Base-by-base conservation (phyloP, 2,888 invertebrate genomes). In the Trichogramma dendrolimi region DNA sequence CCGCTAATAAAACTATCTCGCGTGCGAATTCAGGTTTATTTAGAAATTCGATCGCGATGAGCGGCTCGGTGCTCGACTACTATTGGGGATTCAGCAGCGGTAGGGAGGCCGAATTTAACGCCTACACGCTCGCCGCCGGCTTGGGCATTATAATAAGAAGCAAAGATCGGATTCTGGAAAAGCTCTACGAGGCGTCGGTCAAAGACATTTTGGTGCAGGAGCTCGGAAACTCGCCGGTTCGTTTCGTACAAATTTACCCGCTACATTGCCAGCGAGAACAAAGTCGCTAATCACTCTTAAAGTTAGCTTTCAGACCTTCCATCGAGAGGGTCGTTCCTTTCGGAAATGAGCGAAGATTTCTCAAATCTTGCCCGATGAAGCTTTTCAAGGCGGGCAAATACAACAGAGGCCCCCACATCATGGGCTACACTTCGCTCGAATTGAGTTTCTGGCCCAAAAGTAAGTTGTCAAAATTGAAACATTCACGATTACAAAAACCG, bases 351-450 rank as follows among this genome's bases (percentile, higher is more conserved):
- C 80, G 80, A 61, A 78, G 80, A 6, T 84, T 85, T 69, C 68
- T 85, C 39, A 72, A 79, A 4, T 75, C 80, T 53, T 75, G 79
- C 8, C 77, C 83, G 0, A 75, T 81, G 47, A 72, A 80, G 55
- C 70, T 79, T 60, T 75, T 83, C 39, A 63, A 68, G 4, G 68
- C 72, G 43, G 84, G 84, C 44, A 73, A 82, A 47, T 83, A 82
- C 64, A 73, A 72, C 11, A 81, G 81, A 71, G 79, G 84, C 0
- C 84, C 84, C 0, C 80, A 79, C 38, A 80, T 85, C 67, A 70
- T 80, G 53, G 85, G 85, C 5, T 81, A 81, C 67, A 82, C 81
- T 7, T 55, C 66, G 1, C 27, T 27, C 27, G 27, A 27, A 27
- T 27, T 27, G 2, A 27, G 27, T 27, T 27, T 27, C 27, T 27